phyloP scores from a whole-genome alignment of 2,888 invertebrate genomes.

The Stenoptilia bipunctidactyla region DNA sequence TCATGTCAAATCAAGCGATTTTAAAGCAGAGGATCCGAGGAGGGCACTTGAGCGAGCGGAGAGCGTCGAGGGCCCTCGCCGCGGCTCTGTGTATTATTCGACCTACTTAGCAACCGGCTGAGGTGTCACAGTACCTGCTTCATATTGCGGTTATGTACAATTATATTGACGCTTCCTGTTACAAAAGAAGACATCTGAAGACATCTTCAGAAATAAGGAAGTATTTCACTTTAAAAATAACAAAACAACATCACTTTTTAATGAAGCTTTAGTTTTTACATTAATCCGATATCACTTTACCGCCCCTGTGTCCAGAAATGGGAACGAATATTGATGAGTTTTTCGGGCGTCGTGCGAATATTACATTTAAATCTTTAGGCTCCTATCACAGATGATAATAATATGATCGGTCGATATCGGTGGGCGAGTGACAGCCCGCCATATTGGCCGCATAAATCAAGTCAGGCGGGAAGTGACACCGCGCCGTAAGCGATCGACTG shows the following conservation, averaged over 20 bases:
- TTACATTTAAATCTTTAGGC: constrained; percentile 16
- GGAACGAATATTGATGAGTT: too few species aligned
- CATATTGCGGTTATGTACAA: constrained; percentile 30
- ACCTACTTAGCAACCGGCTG: constrained; percentile 54
- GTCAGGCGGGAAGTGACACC: constrained; percentile 53
- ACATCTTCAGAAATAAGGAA: not conserved
- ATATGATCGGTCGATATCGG: constrained; percentile 54
- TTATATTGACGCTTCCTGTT: constrained; percentile 10
- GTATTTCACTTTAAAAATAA: not conserved
- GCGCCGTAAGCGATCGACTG: constrained; percentile 66
- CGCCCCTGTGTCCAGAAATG: too few species aligned
- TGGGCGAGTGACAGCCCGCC: constrained; percentile 57
- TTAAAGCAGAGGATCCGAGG: constrained; percentile 45
- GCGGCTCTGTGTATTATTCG: constrained; percentile 61
- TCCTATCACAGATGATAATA: constrained; percentile 26
- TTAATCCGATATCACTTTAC: too few species aligned
- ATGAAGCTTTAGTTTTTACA: not conserved
- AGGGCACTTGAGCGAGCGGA: constrained; percentile 41
- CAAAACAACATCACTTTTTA: not conserved
- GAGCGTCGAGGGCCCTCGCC: constrained; percentile 46
- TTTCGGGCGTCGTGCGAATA: not conserved
- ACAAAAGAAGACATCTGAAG: not conserved
- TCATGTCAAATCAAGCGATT: constrained; percentile 69
- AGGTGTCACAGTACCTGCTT: constrained; percentile 46
- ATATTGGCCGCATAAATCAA: constrained; percentile 71